phyloP scores from a whole-genome alignment of 2,113 vertebrate genomes.

The Equus quagga region DNA sequence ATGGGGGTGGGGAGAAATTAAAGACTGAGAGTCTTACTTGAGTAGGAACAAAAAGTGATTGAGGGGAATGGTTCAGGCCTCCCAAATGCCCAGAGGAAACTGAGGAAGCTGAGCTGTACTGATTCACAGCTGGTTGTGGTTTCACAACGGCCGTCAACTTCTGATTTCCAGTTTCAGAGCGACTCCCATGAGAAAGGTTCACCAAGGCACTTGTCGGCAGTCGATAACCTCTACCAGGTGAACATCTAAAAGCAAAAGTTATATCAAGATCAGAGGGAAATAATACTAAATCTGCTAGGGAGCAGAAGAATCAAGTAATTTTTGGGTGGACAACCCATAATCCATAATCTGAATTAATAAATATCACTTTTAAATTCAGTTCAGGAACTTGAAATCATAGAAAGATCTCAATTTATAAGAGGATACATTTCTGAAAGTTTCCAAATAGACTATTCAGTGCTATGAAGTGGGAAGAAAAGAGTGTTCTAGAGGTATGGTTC shows the following conservation, averaged over 20 bases:
- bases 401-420: slow-evolving; percentile 34
- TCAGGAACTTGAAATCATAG: not conserved
- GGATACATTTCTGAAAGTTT: not conserved
- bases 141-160: slow-evolving; percentile 97
- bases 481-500: not conserved
- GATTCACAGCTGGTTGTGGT: slow-evolving; percentile 92
- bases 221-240: slow-evolving; percentile 93
- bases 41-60: slow-evolving; percentile 94
- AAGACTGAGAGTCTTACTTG: slow-evolving; percentile 87
- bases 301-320: slow-evolving; percentile 29
- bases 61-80: slow-evolving; percentile 95
- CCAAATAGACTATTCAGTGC: not conserved
- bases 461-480: not conserved
- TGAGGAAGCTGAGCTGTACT: slow-evolving; percentile 79
- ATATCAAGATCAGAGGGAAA: slow-evolving; percentile 1
- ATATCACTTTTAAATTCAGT: slow-evolving; percentile 5
- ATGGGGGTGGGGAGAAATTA: slow-evolving; percentile 12
- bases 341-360: not conserved
- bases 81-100: slow-evolving; percentile 86
- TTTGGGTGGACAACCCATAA: not conserved
- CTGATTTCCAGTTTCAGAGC: slow-evolving; percentile 92
- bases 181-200: slow-evolving; percentile 94
- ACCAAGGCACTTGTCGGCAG: slow-evolving; percentile 97
- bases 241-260: slow-evolving; percentile 87
- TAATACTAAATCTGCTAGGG: not conserved